Evolutionary conservation across 2,888 invertebrate genomes (phyloP).

Genomic region (Lochmaea capreae): DNA sequence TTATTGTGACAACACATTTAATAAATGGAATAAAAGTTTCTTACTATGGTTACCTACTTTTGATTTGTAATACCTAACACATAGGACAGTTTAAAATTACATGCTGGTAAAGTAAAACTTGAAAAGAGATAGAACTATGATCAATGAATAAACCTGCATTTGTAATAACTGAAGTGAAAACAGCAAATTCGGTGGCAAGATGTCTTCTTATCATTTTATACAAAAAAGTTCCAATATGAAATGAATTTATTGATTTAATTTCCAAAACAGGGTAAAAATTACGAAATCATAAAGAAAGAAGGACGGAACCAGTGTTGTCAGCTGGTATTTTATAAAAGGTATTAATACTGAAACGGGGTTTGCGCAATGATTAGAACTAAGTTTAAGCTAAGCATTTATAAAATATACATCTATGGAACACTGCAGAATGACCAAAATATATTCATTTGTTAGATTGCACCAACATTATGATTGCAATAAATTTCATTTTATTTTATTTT

Average conservation of each 20-base stretch:
- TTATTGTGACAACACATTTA: too few species aligned
- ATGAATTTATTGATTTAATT: slow-evolving; percentile 37
- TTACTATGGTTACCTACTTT: slow-evolving; percentile 43
- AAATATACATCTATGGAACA: not conserved
- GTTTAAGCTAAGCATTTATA: not conserved
- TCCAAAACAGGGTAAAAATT: slow-evolving; percentile 31
- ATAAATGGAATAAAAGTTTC: too few species aligned
- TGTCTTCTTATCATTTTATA: not conserved
- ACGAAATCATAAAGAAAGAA: slow-evolving; percentile 34
- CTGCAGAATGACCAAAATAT: not conserved
- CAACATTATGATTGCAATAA: too few species aligned
- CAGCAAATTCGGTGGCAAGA: not conserved
- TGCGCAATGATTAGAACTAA: not conserved
- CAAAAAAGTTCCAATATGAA: not conserved
- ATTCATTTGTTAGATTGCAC: too few species aligned
- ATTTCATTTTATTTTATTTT: too few species aligned
- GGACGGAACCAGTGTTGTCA: slow-evolving; percentile 16
- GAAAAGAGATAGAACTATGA: slow-evolving; percentile 60
- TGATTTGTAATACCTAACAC: slow-evolving; percentile 28
- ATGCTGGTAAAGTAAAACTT: slow-evolving; percentile 66
- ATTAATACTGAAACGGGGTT: not conserved
- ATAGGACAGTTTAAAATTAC: slow-evolving; percentile 58
- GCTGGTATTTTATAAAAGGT: not conserved
- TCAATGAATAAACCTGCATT: slow-evolving; percentile 33
- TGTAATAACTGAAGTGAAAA: slow-evolving; percentile 9